phyloP scores from a whole-genome alignment of 2,797 vertebrate species.

The Erpetoichthys calabaricus region DNA sequence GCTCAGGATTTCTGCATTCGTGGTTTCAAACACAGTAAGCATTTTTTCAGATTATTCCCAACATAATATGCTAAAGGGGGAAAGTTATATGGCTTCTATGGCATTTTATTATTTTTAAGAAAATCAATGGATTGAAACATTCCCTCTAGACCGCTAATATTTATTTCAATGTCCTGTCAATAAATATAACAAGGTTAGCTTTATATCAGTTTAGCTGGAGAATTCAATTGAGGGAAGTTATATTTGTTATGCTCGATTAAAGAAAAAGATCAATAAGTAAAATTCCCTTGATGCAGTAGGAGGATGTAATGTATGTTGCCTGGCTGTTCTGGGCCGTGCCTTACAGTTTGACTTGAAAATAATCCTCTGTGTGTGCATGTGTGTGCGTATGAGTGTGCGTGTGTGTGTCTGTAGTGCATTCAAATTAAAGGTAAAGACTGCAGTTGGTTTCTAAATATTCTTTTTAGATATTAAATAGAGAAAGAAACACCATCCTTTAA shows the following conservation, averaged over 20 bases:
- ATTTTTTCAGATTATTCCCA: slow-evolving; percentile 83
- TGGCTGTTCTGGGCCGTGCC: slow-evolving; percentile 16
- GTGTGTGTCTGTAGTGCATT: neutral
- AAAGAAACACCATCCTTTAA: too few species aligned
- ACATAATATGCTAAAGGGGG: slow-evolving; percentile 73
- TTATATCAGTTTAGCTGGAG: slow-evolving; percentile 67
- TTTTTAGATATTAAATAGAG: too few species aligned
- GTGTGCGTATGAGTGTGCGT: too few species aligned
- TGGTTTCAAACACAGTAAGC: slow-evolving; percentile 73
- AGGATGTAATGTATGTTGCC: slow-evolving; percentile 21
- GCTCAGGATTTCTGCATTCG: slow-evolving; percentile 54
- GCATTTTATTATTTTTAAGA: slow-evolving; percentile 65
- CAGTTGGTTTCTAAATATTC: neutral
- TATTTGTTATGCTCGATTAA: slow-evolving; percentile 70
- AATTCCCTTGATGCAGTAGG: slow-evolving; percentile 11
- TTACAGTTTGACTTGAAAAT: slow-evolving; percentile 19
- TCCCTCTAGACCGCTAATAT: slow-evolving; percentile 68
- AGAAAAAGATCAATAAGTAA: slow-evolving; percentile 51
- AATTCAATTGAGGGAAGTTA: slow-evolving; percentile 72
- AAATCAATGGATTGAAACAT: slow-evolving; percentile 71
- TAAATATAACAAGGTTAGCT: slow-evolving; percentile 86
- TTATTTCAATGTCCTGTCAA: slow-evolving; percentile 87
- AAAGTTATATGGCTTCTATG: slow-evolving; percentile 44
- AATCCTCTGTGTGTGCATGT: neutral
- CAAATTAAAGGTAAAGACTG: slow-evolving; percentile 1